Conservation (phyloP, 1,140 invertebrate species). For the Onthophagus taurus region DNA sequence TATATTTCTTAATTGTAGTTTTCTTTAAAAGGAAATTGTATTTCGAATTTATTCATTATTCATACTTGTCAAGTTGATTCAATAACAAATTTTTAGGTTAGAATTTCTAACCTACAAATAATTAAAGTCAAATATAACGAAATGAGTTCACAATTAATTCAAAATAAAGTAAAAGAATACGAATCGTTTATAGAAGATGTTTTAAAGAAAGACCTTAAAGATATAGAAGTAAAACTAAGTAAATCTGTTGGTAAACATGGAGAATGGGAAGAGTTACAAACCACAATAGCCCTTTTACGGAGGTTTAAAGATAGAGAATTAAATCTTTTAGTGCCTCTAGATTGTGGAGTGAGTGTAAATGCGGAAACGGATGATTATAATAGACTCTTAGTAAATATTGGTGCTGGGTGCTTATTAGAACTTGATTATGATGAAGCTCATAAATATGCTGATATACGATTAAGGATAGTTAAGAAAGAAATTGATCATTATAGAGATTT, state of each 20-base stretch:
- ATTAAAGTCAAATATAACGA: too few relatives aligned
- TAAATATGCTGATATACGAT: slow-evolving; percentile 34
- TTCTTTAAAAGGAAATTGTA: too few relatives aligned
- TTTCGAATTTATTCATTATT: too few relatives aligned
- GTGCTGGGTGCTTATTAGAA: slow-evolving; percentile 29
- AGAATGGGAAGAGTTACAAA: slow-evolving; percentile 32
- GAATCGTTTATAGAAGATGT: slow-evolving; percentile 31
- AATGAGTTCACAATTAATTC: too few relatives aligned
- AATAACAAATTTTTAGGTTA: too few relatives aligned
- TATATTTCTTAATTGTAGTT: too few relatives aligned
- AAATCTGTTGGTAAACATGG: slow-evolving; percentile 23
- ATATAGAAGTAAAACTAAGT: slow-evolving; percentile 23
- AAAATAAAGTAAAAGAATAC: slow-evolving; percentile 31
- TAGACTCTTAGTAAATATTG: slow-evolving; percentile 27
- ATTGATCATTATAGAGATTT: slow-evolving; percentile 31
- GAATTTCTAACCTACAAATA: too few relatives aligned
- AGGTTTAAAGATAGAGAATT: slow-evolving; percentile 27
- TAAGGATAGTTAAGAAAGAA: slow-evolving; percentile 30
- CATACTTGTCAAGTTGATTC: too few relatives aligned
- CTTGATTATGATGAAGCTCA: slow-evolving; percentile 32
- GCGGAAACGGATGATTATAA: slow-evolving; percentile 27
- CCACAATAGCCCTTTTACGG: slow-evolving; percentile 19
- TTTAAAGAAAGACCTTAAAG: slow-evolving; percentile 31
- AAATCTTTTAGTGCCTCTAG: slow-evolving; percentile 26
- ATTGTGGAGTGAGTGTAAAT: slow-evolving; percentile 19